A percentile compares a stretch with the other conserved stretches of the same genome.
These are phyloP conservation scores for Diplodus puntazzo DNA, from an alignment of 2,797 vertebrate genomes.

Conservation along the genomic window DNA sequence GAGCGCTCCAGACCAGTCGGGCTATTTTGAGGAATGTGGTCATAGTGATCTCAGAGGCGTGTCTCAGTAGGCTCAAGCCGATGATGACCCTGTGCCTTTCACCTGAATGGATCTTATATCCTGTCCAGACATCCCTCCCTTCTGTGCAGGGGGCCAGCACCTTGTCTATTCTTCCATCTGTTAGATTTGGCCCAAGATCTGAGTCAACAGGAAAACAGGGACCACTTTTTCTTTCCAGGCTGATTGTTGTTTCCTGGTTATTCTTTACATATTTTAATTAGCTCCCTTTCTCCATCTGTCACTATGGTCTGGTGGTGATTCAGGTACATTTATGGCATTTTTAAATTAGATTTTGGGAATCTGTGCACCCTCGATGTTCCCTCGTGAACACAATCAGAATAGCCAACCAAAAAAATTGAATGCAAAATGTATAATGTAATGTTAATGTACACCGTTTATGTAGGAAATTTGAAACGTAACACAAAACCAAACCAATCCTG, in stretches of 20 bases:
- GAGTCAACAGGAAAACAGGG: conserved; percentile 48
- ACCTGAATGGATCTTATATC: conserved; percentile 69
- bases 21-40: conserved; percentile 75
- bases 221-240: conserved; percentile 32
- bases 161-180: conserved; percentile 47
- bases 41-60: conserved; percentile 61
- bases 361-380: not conserved
- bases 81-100: conserved; percentile 49
- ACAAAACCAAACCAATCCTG: too few species aligned
- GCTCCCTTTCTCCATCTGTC: not conserved
- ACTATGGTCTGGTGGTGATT: not conserved
- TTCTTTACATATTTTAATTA: conserved; percentile 1
- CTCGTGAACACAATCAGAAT: too few species aligned
- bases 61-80: conserved; percentile 61
- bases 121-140: conserved; percentile 45
- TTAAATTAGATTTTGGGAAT: not conserved
- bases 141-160: conserved; percentile 10
- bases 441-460: not conserved
- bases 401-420: not conserved
- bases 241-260: not conserved
- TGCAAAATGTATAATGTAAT: too few species aligned
- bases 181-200: conserved; percentile 54
- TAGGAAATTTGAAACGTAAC: too few species aligned
- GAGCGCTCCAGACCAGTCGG: conserved; percentile 33
- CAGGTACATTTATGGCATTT: not conserved